Conservation (phyloP, 2,888 invertebrate genomes). For the Micropterix aruncella region DNA sequence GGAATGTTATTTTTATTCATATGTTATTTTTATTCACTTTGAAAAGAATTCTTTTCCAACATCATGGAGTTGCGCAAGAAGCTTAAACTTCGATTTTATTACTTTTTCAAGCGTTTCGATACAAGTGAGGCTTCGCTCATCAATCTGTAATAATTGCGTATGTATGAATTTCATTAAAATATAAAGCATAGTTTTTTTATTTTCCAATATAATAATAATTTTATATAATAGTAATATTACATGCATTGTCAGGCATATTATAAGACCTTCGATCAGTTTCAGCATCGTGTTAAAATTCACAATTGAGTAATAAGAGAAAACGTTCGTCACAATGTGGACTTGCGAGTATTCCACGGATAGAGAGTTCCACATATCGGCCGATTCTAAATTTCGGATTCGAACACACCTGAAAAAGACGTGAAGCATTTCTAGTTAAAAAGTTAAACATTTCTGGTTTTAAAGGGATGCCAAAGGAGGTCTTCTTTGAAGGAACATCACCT, state of each 20-base stretch:
- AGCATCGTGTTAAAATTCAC: conserved; percentile 28
- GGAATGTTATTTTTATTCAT: too few relatives aligned
- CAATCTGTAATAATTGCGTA: neutral
- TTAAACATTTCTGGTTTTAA: neutral
- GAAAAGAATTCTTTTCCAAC: neutral
- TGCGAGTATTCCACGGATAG: conserved; percentile 22
- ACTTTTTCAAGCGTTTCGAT: neutral
- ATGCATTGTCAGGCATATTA: conserved; percentile 30
- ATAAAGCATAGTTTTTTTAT: neutral
- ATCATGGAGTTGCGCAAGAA: neutral
- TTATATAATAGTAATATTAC: neutral
- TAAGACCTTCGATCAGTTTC: conserved; percentile 39
- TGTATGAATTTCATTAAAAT: too few relatives aligned
- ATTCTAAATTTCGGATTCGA: conserved; percentile 41
- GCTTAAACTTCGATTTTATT: neutral
- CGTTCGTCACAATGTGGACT: conserved; percentile 16
- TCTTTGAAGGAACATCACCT: too few relatives aligned
- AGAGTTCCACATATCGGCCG: conserved; percentile 36
- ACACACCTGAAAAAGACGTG: conserved; percentile 27
- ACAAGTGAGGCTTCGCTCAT: neutral
- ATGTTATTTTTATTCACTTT: too few relatives aligned
- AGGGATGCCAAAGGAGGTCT: neutral
- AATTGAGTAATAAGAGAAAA: conserved; percentile 18
- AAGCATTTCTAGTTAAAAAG: conserved; percentile 2
- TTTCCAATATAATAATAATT: neutral